phyloP scores from a whole-genome alignment of 2,797 vertebrate genomes.

The Pangasius larnaudii region DNA sequence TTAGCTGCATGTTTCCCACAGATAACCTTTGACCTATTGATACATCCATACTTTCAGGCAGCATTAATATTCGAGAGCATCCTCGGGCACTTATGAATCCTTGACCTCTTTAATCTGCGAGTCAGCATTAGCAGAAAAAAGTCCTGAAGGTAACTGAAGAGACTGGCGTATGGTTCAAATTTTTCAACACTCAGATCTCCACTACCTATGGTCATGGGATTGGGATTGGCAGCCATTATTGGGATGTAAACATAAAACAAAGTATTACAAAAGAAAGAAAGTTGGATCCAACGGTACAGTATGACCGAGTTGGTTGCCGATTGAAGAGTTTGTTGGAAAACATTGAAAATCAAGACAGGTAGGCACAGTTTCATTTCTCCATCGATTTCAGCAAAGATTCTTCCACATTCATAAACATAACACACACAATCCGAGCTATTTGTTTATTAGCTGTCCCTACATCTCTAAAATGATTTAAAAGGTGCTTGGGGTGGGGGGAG shows the following conservation, averaged over 20 bases:
- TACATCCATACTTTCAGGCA: slow-evolving; percentile 62
- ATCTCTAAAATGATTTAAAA: background rate
- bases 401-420: background rate
- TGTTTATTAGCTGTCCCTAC: background rate
- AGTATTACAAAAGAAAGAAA: background rate
- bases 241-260: background rate
- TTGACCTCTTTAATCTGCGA: slow-evolving; percentile 70
- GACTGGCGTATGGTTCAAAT: background rate
- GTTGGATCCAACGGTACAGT: background rate
- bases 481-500: too few species aligned
- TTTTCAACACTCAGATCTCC: background rate
- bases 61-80: slow-evolving; percentile 78
- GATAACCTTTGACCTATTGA: slow-evolving; percentile 81
- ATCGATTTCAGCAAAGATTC: background rate
- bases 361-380: background rate
- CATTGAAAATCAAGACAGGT: background rate
- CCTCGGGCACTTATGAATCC: slow-evolving; percentile 66
- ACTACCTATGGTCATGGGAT: background rate
- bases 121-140: slow-evolving; percentile 21
- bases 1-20: slow-evolving; percentile 69
- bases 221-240: background rate
- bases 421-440: background rate
- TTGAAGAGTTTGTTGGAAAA: background rate
- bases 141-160: background rate
- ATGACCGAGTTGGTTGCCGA: too few species aligned